Conservation (phyloP, 2,888 invertebrate species). For the Ormyrus thymus region DNA sequence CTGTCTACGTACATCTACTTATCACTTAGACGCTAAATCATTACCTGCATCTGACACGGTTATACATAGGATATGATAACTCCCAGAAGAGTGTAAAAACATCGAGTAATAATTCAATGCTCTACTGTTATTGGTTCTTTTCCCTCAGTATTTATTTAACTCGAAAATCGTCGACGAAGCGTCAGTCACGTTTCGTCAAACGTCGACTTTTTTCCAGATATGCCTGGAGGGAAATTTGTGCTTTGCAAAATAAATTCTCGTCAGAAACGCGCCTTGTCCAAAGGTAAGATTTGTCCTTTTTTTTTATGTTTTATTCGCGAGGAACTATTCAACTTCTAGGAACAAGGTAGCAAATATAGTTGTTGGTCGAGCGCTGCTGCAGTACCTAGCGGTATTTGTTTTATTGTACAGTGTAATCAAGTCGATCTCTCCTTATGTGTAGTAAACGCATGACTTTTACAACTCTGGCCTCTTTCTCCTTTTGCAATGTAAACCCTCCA, state of each 20-base stretch:
- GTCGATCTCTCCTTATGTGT: not conserved
- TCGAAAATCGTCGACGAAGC: no score
- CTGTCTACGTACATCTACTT: constrained; percentile 49
- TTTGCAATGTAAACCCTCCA: constrained; percentile 38
- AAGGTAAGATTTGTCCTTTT: constrained; percentile 1
- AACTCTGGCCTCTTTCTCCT: not conserved
- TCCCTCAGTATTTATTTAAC: no score
- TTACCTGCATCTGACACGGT: constrained; percentile 51
- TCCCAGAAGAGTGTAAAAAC: constrained; percentile 46
- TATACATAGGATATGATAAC: constrained; percentile 49
- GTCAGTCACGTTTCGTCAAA: no score
- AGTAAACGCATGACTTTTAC: not conserved
- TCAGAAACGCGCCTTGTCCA: constrained; percentile 13
- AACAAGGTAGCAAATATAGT: constrained; percentile 40
- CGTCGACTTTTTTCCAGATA: constrained; percentile 23
- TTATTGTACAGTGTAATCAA: constrained; percentile 19
- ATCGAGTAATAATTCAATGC: constrained; percentile 35
- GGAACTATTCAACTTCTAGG: constrained; percentile 51
- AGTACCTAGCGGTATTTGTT: not conserved
- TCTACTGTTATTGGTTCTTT: constrained; percentile 12
- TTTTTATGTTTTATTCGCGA: constrained; percentile 15
- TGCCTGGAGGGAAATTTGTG: constrained; percentile 48
- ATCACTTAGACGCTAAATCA: constrained; percentile 53
- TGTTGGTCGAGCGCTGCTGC: constrained; percentile 22
- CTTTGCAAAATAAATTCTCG: constrained; percentile 40